These are phyloP conservation scores for Caenorhabditis auriculariae DNA, from an alignment of 2,888 invertebrate species.

Conservation along the genomic window DNA sequence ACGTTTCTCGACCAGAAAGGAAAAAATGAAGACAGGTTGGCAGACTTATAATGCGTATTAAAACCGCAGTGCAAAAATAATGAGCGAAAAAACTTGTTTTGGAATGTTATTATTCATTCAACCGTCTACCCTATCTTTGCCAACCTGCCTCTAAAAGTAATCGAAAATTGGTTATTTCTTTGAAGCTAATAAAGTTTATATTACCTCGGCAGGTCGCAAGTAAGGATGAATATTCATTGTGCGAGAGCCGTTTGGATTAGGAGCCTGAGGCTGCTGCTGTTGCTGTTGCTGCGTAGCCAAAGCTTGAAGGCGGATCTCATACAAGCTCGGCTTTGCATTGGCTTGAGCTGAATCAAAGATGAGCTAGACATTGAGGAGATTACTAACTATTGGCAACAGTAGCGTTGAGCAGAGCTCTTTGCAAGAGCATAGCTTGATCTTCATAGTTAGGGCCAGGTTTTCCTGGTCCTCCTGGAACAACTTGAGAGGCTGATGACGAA, in stretches of 20 bases:
- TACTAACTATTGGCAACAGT: slow-evolving; percentile 8
- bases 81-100: no score
- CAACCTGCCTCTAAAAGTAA: no score
- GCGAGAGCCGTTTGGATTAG: slow-evolving; percentile 10
- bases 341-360: slow-evolving; percentile 1
- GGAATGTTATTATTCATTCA: no score
- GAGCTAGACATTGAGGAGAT: neutral
- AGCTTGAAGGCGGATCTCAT: slow-evolving; percentile 25
- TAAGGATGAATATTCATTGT: slow-evolving; percentile 20
- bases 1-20: no score
- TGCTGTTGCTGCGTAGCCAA: slow-evolving; percentile 18
- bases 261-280: no score
- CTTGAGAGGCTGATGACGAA: neutral
- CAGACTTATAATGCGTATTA: no score
- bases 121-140: no score
- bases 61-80: no score
- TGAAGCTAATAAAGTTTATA: no score
- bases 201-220: slow-evolving; percentile 25
- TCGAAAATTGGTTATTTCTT: no score
- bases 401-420: slow-evolving; percentile 32
- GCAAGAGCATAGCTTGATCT: slow-evolving; percentile 29
- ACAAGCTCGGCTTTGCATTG: slow-evolving; percentile 15
- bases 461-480: slow-evolving; percentile 8
- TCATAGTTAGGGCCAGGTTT: slow-evolving; percentile 21
- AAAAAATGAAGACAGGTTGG: no score